Conservation (phyloP, 35 echinoderm and acorn worm genomes). For the Acanthaster planci region DNA sequence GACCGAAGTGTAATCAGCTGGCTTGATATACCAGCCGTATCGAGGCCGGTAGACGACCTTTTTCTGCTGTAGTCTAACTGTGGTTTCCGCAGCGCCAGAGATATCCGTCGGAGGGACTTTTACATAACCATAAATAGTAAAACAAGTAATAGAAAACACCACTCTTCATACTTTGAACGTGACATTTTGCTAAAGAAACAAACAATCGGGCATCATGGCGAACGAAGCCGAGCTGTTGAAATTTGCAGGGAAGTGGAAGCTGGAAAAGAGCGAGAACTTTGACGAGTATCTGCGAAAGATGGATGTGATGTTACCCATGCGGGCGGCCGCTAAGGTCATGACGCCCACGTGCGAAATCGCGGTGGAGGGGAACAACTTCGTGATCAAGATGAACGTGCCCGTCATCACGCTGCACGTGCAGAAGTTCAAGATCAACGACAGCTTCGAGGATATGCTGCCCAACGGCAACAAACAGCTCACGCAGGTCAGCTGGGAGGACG, state of each 20-base stretch:
- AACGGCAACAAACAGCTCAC: constrained; percentile 81
- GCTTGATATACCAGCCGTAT: not conserved
- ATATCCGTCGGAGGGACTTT: not conserved
- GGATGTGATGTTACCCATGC: constrained; percentile 80
- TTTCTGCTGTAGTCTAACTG: not conserved
- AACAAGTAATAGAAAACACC: not conserved
- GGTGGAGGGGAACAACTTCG: constrained; percentile 58
- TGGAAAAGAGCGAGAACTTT: constrained; percentile 91
- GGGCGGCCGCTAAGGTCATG: constrained; percentile 82
- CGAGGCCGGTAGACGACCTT: not conserved
- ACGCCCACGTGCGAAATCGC: constrained; percentile 82
- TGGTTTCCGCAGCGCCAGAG: not conserved
- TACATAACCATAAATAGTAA: too few species aligned
- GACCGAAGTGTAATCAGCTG: not conserved
- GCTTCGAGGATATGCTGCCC: constrained; percentile 92
- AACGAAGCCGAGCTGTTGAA: constrained; percentile 39
- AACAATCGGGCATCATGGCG: not conserved
- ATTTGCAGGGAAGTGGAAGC: constrained; percentile 84
- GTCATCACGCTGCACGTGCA: constrained; percentile 92
- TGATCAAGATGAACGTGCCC: constrained; percentile 95
- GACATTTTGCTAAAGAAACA: not conserved
- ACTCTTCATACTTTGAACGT: not conserved
- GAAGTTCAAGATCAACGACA: constrained; percentile 76
- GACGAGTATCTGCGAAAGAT: constrained; percentile 92
- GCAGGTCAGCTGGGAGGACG: constrained; percentile 72